phyloP scores from a whole-genome alignment of 2,797 vertebrate species.

The Mycteria americana region DNA sequence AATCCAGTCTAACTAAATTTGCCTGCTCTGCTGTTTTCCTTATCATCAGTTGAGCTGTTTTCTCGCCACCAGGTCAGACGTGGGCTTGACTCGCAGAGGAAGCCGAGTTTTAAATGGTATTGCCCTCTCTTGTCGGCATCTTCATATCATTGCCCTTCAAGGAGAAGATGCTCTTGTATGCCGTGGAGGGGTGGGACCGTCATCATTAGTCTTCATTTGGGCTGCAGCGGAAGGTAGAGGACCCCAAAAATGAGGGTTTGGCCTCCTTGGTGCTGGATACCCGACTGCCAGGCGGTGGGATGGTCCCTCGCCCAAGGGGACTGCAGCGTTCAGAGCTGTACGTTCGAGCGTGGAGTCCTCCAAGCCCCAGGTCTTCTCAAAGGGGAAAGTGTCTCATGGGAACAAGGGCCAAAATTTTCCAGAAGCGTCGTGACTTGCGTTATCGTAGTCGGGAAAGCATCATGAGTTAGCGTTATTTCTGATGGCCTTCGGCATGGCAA shows the following conservation, averaged over 20 bases:
- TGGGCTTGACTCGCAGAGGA: slow-evolving; percentile 52
- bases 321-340: not conserved
- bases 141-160: not conserved
- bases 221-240: not conserved
- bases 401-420: not conserved
- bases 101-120: slow-evolving; percentile 26
- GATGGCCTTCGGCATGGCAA: not conserved
- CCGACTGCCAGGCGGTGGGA: not conserved
- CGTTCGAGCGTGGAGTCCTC: accelerated
- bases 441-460: not conserved
- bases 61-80: slow-evolving; percentile 49
- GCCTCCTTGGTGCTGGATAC: not conserved
- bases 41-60: slow-evolving; percentile 71
- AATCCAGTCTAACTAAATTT: slow-evolving; percentile 69
- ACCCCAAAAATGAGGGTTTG: not conserved
- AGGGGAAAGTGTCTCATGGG: accelerated
- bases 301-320: not conserved
- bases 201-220: not conserved
- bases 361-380: not conserved
- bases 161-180: not conserved
- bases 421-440: accelerated
- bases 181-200: not conserved
- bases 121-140: not conserved
- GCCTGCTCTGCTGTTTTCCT: slow-evolving; percentile 71
- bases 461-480: accelerated